A percentile compares a stretch with the other conserved stretches of the same genome.
These are phyloP conservation scores for Metopia argyrocephala DNA, from an alignment of 2,888 invertebrate genomes.

Conservation along the genomic window DNA sequence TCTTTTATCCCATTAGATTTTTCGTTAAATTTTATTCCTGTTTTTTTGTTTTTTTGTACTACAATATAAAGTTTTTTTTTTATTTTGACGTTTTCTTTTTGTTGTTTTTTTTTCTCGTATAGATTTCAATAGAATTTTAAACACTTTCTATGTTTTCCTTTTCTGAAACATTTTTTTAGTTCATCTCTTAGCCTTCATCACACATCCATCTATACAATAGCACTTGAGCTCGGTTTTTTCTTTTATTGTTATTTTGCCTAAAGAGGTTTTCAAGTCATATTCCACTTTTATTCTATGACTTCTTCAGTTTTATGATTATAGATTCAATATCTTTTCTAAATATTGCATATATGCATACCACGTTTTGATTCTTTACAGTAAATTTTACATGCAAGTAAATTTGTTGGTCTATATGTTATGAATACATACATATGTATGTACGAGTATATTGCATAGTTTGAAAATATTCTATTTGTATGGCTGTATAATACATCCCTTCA, in stretches of 20 bases:
- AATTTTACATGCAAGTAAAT: background rate
- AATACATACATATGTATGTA: background rate
- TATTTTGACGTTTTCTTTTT: background rate
- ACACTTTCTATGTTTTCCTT: conserved; percentile 38
- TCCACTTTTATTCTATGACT: conserved; percentile 31
- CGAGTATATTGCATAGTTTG: conserved; percentile 23
- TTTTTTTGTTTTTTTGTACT: conserved; percentile 16
- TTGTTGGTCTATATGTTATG: background rate
- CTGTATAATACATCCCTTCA: no score
- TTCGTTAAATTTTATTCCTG: background rate
- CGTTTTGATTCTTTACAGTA: background rate
- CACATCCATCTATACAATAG: no score
- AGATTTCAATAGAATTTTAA: conserved; percentile 50
- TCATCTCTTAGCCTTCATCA: no score
- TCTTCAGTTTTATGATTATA: conserved; percentile 53
- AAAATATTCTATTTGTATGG: no score
- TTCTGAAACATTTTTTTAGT: no score
- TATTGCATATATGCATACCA: conserved; percentile 32
- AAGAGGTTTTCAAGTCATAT: conserved; percentile 45
- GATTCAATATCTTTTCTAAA: conserved; percentile 50
- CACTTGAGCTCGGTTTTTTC: no score
- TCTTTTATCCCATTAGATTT: background rate
- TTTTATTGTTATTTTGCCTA: conserved; percentile 42
- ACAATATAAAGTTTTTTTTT: conserved; percentile 30
- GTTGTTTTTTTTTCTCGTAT: background rate